Base-by-base conservation (phyloP, 2,888 invertebrate species). In the Drosophila subquinaria region DNA sequence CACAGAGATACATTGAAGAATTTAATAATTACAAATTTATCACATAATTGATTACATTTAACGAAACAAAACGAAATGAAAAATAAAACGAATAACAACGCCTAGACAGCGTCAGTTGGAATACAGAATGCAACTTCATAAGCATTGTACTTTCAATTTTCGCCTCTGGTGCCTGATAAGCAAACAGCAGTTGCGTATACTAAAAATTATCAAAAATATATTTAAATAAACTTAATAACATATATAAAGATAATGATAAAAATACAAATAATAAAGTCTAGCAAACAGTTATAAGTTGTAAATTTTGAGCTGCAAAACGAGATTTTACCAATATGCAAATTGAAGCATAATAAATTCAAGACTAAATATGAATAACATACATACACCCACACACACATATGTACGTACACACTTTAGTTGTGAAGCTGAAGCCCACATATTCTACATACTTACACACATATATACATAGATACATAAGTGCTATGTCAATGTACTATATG, bases 231-330 rank as follows among this genome's bases (percentile, higher is more conserved):
- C 47, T 27, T 23, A 42, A 62, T 20, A 42, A 52, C n/a, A 67
- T 40, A 52, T 40, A 43, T 42, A 59, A 40, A 38, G n/a, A 63
- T 51, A 38, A 65, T 27, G 47, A 61, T 27, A 55, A 20, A 48
- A 36, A 48, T 30, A 13, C 6, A 36, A 68, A 56, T 53, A 63
- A 73, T 45, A 38, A 48, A 59, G 74, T 56, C 64, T 68, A 68
- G 53, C 59, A 74, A 82, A 81, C 84, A 79, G 82, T 81, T 78
- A 71, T 77, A 75, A 73, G 82, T 80, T 84, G 81, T 73, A 73
- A 67, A 80, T 77, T 80, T 73, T 62, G 70, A 81, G 73, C 66
- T 84, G 72, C 71, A 65, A 69, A 69, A 69, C 56, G 79, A 75
- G 73, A 78, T 81, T 88, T 80, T 82, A 85, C 73, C 81, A 72